Evolutionary conservation across 2,888 invertebrate species (phyloP), one percentile per base, ranked within the genome.

Genomic region (Hyppa rectilinea): DNA sequence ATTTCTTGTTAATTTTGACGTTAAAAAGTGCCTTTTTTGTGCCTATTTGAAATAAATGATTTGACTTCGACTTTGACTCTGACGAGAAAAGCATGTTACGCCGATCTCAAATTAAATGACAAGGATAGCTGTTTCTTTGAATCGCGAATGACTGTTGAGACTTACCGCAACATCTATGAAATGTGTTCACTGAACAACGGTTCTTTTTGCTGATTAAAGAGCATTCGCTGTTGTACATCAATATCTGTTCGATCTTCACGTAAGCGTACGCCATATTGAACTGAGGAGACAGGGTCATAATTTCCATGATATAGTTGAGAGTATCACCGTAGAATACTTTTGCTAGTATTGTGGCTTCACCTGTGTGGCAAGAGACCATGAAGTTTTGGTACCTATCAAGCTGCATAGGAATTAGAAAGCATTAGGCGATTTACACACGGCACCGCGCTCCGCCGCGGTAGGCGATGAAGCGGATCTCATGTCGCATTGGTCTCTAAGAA

Each of bases 101-200:
- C 9, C 17, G 10, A 6, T 20, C 26, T 6, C 26, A 45, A 5
- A n/a, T 12, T n/a, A 31, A 3, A 61, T 12, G 4, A 29, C 6
- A 36, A 63, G 47, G 7, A 38, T 49, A 47, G 23, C 38, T 49
- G 2, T 38, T 47, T n/a, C 9, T 49, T 17, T 71, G 1, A 26
- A 59, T n/a, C n/a, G 14, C 40, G 7, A n/a, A 40, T 34, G 20
- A n/a, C 31, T 34, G 36, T 4, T 47, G 7, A 29, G 4, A 75
- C 93, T 91, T 80, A 95, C 95, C 69, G 67, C 95, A 95, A 72
- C 95, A 95, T 83, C 92, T 95, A 80, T 95, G 94, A 10, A 94
- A 81, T 10, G 81, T 87, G 62, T 91, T 91, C 0, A 80, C 70
- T 0, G 87, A 79, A 72, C 95, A 95, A 6, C 93, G 82, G 0